These are phyloP conservation scores for Heliothis peltigera DNA, from an alignment of 2,888 invertebrate species.

Conservation along the genomic window DNA sequence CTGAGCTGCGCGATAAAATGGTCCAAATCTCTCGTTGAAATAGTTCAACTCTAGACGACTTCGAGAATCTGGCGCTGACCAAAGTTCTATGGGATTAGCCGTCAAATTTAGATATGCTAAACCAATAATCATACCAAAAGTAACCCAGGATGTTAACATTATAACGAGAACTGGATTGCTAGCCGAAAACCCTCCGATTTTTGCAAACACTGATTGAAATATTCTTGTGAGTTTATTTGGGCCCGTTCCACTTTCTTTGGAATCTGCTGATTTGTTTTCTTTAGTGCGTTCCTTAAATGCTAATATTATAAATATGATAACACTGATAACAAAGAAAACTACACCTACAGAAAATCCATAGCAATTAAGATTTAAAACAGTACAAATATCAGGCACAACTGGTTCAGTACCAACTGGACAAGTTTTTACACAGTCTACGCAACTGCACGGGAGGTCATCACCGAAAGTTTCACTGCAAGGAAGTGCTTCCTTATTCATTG, in stretches of 20 bases:
- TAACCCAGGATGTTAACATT: conserved; percentile 90
- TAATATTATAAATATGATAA: conserved; percentile 74
- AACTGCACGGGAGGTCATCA: conserved; percentile 92
- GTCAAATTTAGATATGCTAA: conserved; percentile 92
- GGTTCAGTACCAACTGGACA: conserved; percentile 90
- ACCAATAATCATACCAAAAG: conserved; percentile 92
- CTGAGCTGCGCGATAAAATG: conserved; percentile 97
- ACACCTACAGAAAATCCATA: conserved; percentile 91
- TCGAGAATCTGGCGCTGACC: conserved; percentile 95
- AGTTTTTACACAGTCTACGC: conserved; percentile 92
- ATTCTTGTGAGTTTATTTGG: conserved; percentile 67
- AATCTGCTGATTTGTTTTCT: conserved; percentile 50
- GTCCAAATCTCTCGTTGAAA: conserved; percentile 96
- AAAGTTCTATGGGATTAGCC: conserved; percentile 97
- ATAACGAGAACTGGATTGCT: conserved; percentile 91
- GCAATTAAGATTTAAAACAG: conserved; percentile 91
- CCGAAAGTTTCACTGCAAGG: conserved; percentile 90
- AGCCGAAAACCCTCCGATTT: conserved; percentile 90
- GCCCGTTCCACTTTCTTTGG: conserved; percentile 26
- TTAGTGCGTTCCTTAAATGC: conserved; percentile 66
- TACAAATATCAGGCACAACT: conserved; percentile 81
- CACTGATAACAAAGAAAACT: conserved; percentile 84
- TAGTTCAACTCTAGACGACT: conserved; percentile 96
- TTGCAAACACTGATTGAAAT: conserved; percentile 76
- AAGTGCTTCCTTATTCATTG: conserved; percentile 84